A percentile compares a stretch with the other conserved stretches of the same genome.
phyloP scores from a whole-genome alignment of 2,888 invertebrate species.

The Branchellion lobata region DNA sequence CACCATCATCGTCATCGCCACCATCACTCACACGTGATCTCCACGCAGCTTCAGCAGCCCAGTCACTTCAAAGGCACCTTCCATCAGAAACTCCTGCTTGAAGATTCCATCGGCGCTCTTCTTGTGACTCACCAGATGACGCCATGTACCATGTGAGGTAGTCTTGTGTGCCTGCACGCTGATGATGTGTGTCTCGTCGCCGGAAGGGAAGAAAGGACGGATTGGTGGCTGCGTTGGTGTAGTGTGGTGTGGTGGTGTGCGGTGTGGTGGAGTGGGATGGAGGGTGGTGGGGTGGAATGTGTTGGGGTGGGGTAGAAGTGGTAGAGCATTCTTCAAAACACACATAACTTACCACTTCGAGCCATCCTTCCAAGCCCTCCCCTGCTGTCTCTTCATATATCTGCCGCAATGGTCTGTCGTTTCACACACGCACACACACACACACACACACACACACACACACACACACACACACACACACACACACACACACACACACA shows the following conservation, averaged over 20 bases:
- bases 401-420: too few species aligned
- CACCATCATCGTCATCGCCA: slow-evolving; percentile 28
- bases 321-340: too few species aligned
- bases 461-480: slow-evolving; percentile 46
- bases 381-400: too few species aligned
- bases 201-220: not conserved
- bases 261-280: too few species aligned
- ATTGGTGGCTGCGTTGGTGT: not conserved
- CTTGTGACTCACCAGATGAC: not conserved
- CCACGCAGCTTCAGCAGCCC: not conserved
- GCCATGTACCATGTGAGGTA: not conserved
- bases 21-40: not conserved
- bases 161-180: not conserved
- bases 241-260: too few species aligned
- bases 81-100: not conserved
- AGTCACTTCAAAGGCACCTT: not conserved
- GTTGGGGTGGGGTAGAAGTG: too few species aligned
- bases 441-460: slow-evolving; percentile 57
- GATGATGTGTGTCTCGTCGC: not conserved
- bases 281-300: too few species aligned
- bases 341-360: too few species aligned
- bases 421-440: too few species aligned
- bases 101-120: not conserved
- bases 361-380: too few species aligned
- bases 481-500: slow-evolving; percentile 41